phyloP scores from a whole-genome alignment of 2,113 vertebrate species.

The Callaeas wilsoni region DNA sequence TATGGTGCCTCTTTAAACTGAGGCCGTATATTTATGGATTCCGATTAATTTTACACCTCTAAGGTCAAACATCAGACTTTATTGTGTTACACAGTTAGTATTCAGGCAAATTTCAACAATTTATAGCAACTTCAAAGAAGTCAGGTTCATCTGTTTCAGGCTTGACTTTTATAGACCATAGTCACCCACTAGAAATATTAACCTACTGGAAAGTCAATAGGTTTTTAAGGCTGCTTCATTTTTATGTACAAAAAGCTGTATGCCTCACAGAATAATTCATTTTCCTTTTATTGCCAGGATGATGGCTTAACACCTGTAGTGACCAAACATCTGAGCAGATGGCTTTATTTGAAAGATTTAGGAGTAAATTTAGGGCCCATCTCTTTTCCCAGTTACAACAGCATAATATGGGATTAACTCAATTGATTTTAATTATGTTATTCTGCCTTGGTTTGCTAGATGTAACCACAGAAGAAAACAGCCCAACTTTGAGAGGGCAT shows the following conservation, averaged over 20 bases:
- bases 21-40: not conserved
- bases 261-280: not conserved
- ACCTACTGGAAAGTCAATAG: constrained; percentile 45
- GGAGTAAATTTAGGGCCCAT: not conserved
- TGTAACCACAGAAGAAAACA: not conserved
- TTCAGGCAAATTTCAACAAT: constrained; percentile 34
- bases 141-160: not conserved
- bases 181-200: constrained; percentile 37
- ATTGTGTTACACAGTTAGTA: not conserved
- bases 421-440: not conserved
- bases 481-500: not conserved
- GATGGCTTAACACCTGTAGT: constrained; percentile 27
- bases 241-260: constrained; percentile 23
- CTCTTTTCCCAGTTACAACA: not conserved
- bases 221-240: constrained; percentile 51
- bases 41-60: not conserved
- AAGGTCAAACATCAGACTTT: not conserved
- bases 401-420: not conserved
- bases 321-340: constrained; percentile 32
- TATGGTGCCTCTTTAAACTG: not conserved
- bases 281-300: constrained; percentile 20
- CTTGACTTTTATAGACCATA: constrained; percentile 35
- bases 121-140: constrained; percentile 17
- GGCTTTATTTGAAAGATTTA: constrained; percentile 38
- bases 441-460: not conserved